Evolutionary conservation across 2,888 invertebrate genomes (phyloP), one percentile per base, ranked within the genome.

Genomic region (Colletes collaris): DNA sequence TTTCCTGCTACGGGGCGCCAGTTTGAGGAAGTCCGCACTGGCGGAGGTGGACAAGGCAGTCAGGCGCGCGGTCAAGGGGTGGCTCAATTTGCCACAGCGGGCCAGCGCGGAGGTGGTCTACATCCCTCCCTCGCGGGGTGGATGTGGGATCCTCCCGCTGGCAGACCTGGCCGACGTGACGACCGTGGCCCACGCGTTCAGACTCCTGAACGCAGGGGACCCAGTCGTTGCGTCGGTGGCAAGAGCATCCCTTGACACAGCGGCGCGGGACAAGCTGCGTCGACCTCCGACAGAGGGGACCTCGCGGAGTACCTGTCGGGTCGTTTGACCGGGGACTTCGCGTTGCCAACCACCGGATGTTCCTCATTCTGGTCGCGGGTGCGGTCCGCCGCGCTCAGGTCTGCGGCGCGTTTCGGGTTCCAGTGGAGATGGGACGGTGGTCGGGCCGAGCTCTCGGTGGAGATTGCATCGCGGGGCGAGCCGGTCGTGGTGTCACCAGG

Each of bases 61-160:
- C 3, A 89, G 19, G 2, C 7, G 50, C 40, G 8, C 66, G 2
- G 72, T 74, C 0, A 90, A 91, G 44, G 10, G n/a, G 0, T 91
- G 90, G 91, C 64, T 91, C 58, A 66, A 88, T 69, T 85, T 91
- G 5, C 90, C 91, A 0, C 87, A 87, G 65, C 50, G 90, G 2
- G 89, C 89, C 7, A 89, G 86, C 56, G 75, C 86, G 16, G 90
- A 91, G 60, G 10, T 88, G 0, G 75, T 90, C 5, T 86, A 81
- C 67, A 62, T 90, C 4, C 84, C 84, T 0, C 76, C 85, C 0
- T 68, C 59, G 0, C 68, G 81, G 68, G 90, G 91, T 0, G 91
- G 91, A 0, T 87, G 87, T 11, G 90, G 90, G 0, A 56, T 90
- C 0, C 76, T 89, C 1, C 90, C 90, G n/a, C 83, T 91, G 2